Evolutionary conservation across 2,888 invertebrate species (phyloP).

Genomic region (Acleris emargana): DNA sequence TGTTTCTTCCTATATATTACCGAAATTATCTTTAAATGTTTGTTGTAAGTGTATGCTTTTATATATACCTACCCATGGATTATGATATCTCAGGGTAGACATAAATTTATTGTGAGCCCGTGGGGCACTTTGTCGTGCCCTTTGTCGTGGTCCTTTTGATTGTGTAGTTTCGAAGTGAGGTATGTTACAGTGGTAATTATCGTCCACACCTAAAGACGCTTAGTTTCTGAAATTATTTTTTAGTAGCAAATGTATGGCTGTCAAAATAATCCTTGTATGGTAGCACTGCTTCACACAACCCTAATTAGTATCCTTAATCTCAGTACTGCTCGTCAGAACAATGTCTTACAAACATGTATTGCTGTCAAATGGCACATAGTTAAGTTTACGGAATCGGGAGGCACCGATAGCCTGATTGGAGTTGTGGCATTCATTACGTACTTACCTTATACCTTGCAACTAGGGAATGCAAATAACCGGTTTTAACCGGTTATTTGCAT

Average conservation of each 20-base stretch:
- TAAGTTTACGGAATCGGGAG: background rate
- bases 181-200: no score
- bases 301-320: constrained; percentile 3
- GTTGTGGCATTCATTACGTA: constrained; percentile 16
- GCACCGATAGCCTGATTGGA: constrained; percentile 8
- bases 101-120: background rate
- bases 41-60: background rate
- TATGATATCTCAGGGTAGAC: no score
- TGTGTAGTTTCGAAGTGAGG: no score
- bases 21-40: background rate
- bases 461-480: no score
- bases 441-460: background rate
- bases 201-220: no score
- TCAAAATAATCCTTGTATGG: constrained; percentile 26
- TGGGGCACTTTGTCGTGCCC: background rate
- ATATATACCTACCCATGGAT: no score
- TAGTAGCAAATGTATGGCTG: constrained; percentile 7
- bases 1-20: background rate
- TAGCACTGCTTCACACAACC: constrained; percentile 28
- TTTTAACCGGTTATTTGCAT: no score
- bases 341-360: constrained; percentile 4
- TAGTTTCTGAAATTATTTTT: background rate
- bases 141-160: no score
- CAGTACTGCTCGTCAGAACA: background rate
- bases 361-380: constrained; percentile 17